Conservation (phyloP, 2,113 vertebrate genomes). For the Salvelinus alpinus region DNA sequence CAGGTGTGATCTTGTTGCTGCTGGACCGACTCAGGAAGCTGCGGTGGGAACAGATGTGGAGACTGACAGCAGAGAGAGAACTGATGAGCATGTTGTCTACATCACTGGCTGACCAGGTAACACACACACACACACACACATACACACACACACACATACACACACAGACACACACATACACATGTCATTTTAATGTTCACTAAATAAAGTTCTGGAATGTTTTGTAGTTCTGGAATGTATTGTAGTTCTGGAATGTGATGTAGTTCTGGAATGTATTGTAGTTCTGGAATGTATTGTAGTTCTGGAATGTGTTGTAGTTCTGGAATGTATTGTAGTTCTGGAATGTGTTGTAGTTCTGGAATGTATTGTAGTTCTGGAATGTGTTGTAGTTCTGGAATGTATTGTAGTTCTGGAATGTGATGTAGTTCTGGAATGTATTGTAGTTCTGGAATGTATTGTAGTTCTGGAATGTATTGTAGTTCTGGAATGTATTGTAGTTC, state of each 20-base stretch:
- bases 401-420: conserved; percentile 39
- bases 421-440: conserved; percentile 3
- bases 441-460: conserved; percentile 35
- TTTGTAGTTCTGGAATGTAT: too few species aligned
- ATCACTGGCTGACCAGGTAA: conserved; percentile 95
- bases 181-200: conserved; percentile 56
- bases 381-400: background rate
- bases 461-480: conserved; percentile 17
- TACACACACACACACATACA: conserved; percentile 35
- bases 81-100: conserved; percentile 99
- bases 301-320: conserved; percentile 26
- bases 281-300: conserved; percentile 32
- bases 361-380: conserved; percentile 42
- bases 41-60: conserved; percentile 99
- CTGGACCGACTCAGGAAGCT: conserved; percentile 94
- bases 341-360: too few species aligned
- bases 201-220: conserved; percentile 35
- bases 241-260: too few species aligned
- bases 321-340: too few species aligned
- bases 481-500: conserved; percentile 44
- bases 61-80: conserved; percentile 92
- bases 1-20: conserved; percentile 94
- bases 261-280: too few species aligned
- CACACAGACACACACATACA: conserved; percentile 25
- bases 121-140: conserved; percentile 11